Conservation (phyloP, 2,113 vertebrate genomes). For the Carassius auratus region DNA sequence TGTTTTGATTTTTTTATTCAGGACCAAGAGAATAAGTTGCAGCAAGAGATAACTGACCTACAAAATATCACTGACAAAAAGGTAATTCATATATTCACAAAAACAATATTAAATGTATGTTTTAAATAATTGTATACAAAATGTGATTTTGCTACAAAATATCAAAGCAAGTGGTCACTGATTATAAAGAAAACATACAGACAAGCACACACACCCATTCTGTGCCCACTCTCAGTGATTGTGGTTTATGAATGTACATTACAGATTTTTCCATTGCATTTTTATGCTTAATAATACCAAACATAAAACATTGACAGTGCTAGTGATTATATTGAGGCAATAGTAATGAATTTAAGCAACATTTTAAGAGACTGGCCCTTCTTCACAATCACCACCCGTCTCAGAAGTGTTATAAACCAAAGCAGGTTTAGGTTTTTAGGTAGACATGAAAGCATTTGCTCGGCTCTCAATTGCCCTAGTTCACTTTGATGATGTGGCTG, state of each 20-base stretch:
- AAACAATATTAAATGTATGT: background rate
- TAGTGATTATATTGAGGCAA: background rate
- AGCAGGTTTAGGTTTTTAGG: slow-evolving; percentile 4
- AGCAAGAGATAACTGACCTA: slow-evolving; percentile 81
- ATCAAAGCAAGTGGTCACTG: background rate
- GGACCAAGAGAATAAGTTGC: slow-evolving; percentile 84
- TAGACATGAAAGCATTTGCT: slow-evolving; percentile 37
- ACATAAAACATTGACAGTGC: no score
- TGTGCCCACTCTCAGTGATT: background rate
- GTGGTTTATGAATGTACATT: background rate
- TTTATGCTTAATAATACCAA: no score
- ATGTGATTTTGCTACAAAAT: background rate
- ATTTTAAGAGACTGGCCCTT: background rate
- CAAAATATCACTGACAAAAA: slow-evolving; percentile 82
- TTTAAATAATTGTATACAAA: background rate
- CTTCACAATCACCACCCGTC: background rate
- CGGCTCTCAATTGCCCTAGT: background rate
- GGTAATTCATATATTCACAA: slow-evolving; percentile 70
- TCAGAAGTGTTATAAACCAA: background rate
- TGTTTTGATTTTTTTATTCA: slow-evolving; percentile 60
- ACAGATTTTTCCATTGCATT: no score
- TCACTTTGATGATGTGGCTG: slow-evolving; percentile 24
- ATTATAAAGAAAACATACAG: background rate
- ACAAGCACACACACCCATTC: background rate
- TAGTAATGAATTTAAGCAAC: background rate